These are phyloP conservation scores for Tanypteryx hageni DNA, from an alignment of 2,888 invertebrate species.

Conservation along the genomic window DNA sequence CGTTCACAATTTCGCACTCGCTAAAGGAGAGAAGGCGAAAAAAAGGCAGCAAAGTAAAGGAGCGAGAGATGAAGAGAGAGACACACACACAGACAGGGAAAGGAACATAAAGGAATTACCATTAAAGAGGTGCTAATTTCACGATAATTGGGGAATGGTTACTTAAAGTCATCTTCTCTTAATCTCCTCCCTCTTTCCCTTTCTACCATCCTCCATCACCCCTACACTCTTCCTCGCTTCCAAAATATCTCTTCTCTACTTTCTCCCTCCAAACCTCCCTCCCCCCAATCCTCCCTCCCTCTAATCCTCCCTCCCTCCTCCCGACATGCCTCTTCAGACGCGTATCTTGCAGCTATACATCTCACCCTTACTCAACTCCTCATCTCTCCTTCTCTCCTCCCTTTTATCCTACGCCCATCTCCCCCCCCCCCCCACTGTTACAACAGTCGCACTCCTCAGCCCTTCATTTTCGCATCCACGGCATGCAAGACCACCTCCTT, in stretches of 20 bases:
- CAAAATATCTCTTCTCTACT: background rate
- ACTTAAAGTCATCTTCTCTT: constrained; percentile 31
- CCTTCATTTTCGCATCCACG: too few relatives aligned
- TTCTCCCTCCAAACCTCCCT: background rate
- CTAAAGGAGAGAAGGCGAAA: background rate
- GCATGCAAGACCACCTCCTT: too few relatives aligned
- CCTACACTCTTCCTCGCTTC: background rate
- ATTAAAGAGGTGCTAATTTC: constrained; percentile 46
- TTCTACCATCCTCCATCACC: background rate
- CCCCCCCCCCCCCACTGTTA: background rate
- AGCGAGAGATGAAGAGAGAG: background rate
- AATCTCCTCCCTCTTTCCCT: background rate
- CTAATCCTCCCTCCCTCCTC: too few relatives aligned
- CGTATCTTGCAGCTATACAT: background rate
- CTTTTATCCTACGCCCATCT: background rate
- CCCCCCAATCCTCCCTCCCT: background rate
- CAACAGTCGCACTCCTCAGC: background rate
- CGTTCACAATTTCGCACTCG: background rate
- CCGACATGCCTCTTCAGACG: too few relatives aligned
- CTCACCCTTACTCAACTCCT: too few relatives aligned
- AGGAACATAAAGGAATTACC: constrained; percentile 36
- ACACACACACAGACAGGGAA: background rate
- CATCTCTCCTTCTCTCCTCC: too few relatives aligned
- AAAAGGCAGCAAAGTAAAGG: background rate
- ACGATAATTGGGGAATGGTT: constrained; percentile 56